Base-by-base conservation (phyloP, 92 coral and sea anemone genomes). In the Phenganax subtilis region DNA sequence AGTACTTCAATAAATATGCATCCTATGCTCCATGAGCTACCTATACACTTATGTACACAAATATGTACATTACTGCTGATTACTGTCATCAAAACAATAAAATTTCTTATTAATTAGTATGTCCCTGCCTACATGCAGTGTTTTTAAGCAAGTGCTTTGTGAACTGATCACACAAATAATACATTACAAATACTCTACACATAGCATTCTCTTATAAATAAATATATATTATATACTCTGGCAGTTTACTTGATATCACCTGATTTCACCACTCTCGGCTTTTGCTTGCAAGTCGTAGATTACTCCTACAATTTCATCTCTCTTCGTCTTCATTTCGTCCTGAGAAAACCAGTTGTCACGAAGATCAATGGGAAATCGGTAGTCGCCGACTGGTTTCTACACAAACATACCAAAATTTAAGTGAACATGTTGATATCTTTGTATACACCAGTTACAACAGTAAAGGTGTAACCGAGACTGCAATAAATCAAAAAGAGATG, bases 271-370 rank as follows among this genome's bases (percentile, higher is more conserved):
- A 62, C 51, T 65, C 25, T 82, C 85, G 31, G 64, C 68, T 12
- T 54, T 67, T 54, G 61, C 80, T 84, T 85, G 81, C 67, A 90
- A 80, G n/a, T 51, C 53, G 51, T 16, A 67, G 73, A 96, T 89
- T 12, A 96, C 87, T 14, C 87, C 30, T 55, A 54, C 63, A 54
- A 76, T 55, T 51, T n/a, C 25, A 16, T 9, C 15, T 51, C 56
- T 14, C 6, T 17, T 70, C 27, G 44, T 58, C 17, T 52, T 20
- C 55, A 54, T 52, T 8, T 68, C 73, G 3, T 28, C 73, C 16
- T 68, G 52, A 10, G 53, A 2, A 30, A 68, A 68, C 73, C 73
- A 68, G 5, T 37, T 5, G 5, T 51, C 31, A 9, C 73, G n/a
- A 37, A 68, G 73, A 29, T 68, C 54, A 10, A 68, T 68, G 47